Percentiles rank a stretch among this genome's conserved stretches.
These are phyloP conservation scores for Notiomystis cincta DNA, from an alignment of 2,113 vertebrate genomes.

Conservation along the genomic window DNA sequence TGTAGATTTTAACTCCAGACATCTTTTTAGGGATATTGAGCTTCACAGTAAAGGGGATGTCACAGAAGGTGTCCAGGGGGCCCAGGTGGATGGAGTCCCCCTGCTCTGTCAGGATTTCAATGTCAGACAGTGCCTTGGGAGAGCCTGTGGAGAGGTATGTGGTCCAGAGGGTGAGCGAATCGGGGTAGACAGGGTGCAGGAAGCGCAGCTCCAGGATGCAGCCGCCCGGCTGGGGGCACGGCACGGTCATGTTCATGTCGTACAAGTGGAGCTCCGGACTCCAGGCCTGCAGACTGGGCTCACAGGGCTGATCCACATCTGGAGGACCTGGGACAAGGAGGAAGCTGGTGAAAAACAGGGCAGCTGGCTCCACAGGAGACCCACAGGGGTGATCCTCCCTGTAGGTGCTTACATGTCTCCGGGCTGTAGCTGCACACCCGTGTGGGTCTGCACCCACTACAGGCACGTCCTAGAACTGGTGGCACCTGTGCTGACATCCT, in stretches of 20 bases:
- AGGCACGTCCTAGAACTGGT: neutral
- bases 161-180: conserved; percentile 87
- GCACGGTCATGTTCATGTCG: conserved; percentile 89
- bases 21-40: conserved; percentile 79
- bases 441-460: neutral
- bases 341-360: neutral
- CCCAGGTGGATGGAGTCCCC: conserved; percentile 82
- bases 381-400: neutral
- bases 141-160: conserved; percentile 84
- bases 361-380: neutral
- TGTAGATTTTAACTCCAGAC: conserved; percentile 83
- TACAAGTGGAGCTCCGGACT: conserved; percentile 92
- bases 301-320: conserved; percentile 92
- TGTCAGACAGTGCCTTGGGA: conserved; percentile 77
- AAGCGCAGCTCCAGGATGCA: conserved; percentile 89
- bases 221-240: conserved; percentile 83
- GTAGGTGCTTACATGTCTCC: neutral
- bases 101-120: conserved; percentile 82
- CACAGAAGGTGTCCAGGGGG: conserved; percentile 85
- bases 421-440: neutral
- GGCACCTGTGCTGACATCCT: neutral
- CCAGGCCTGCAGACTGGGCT: conserved; percentile 93
- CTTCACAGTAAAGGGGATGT: conserved; percentile 86
- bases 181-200: conserved; percentile 78
- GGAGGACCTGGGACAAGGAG: conserved; percentile 78